Evolutionary conservation across 2,797 vertebrate genomes (phyloP), one percentile per base, ranked within the genome.

Genomic region (Leuciscus waleckii): DNA sequence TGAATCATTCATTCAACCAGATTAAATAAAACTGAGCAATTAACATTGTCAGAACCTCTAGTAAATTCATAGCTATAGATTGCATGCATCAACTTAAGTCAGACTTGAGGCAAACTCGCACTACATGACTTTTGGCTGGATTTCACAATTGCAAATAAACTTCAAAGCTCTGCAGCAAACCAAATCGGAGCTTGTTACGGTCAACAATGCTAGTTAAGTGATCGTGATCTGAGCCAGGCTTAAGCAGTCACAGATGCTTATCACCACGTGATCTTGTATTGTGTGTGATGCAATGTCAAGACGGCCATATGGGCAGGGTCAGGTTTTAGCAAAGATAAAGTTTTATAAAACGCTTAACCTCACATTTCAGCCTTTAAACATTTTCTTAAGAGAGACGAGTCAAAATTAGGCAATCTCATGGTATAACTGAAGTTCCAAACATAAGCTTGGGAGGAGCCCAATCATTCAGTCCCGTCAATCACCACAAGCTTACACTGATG

Each of bases 171-270:
- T n/a, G 10, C 1, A n/a, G n/a, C 23, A 58, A 58, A 23, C 7
- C 19, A 1, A 4, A 23, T 10, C 0, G 1, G 2, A n/a, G 0
- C 56, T 13, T 0, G 23, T 4, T n/a, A 23, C 17, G 46, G 13
- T 49, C 16, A 16, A 51, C 16, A 19, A 54, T 54, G 7, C 51
- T 7, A 8, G 19, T 21, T 21, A 21, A 54, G 7, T 7, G 6
- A 54, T 19, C 1, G 7, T 54, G 17, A 54, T 54, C 51, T 21
- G 51, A 54, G 51, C 17, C 1, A 8, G 51, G 19, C 6, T 54
- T 21, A 54, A 54, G 51, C 51, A 54, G 51, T 54, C 51, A 51
- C 23, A 26, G 3, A 61, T 1, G 4, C 4, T 16, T 1, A 26
- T 26, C 0, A 13, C n/a, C 10, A 26, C 1, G 0, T 26, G 10